Evolutionary conservation across 2,113 vertebrate genomes (phyloP), one percentile per base, ranked within the genome.

Genomic region (Pyxicephalus adspersus): DNA sequence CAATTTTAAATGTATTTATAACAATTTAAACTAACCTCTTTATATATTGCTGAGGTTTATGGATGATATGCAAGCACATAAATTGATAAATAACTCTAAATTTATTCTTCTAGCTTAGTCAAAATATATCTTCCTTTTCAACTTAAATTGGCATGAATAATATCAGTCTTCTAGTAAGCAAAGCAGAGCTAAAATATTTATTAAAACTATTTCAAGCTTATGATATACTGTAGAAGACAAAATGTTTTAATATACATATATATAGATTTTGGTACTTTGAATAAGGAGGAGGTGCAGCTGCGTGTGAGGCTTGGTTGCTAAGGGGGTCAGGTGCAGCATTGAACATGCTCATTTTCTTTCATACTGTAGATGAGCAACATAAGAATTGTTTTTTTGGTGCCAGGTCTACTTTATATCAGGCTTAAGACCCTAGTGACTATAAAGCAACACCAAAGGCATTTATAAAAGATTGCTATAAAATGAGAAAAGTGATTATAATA

Each of bases 91-190:
- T 66, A 38, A 38, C 23, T n/a, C 7, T 3, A 26, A 34, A 66
- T 65, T 20, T 38, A 38, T n/a, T 66, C 29, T 34, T 17, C 7
- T 38, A 34, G 31, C 20, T 34, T 11, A 38, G 19, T 38, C 9
- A 66, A 66, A 66, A 66, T 66, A 64, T 31, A 64, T 64, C 28
- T 31, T 64, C 11, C 3, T 29, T 34, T 64, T 20, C 28, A 64
- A 29, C 28, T 20, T 13, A 45, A 45, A 13, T 45, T 2, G 11
- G 19, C 63, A 64, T 31, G 13, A 20, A 31, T 64, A 29, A 29
- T 29, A 64, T 64, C 19, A 34, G 28, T 34, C 31, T 64, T 64
- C n/a, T 22, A 28, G 17, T 64, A 19, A 8, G 15, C 19, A 29
- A 29, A 64, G 19, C 17, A 57, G 5, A 4, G n/a, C 18, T 57